Base-by-base conservation (phyloP, 2,888 invertebrate species). In the Hirudinaria manillensis region DNA sequence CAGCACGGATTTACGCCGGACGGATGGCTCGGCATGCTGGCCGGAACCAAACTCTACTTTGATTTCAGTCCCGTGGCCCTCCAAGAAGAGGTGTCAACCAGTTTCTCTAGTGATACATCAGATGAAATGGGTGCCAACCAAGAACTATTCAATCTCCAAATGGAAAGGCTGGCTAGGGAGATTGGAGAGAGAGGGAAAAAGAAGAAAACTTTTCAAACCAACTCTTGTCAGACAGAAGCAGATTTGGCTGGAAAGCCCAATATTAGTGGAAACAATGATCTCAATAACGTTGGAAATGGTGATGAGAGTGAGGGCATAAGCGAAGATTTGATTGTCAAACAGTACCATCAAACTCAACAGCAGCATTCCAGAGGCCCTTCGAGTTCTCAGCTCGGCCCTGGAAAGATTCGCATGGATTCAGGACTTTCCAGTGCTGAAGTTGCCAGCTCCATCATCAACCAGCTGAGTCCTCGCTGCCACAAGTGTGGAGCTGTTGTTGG, bases 1-100 rank as follows among this genome's bases (percentile, higher is more conserved):
- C 82, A 85, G 79, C 51, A 78, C 6, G 80, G 80, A 21, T 85
- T 83, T 75, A 76, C 78, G 1, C 83, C 85, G 4, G 84, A 84
- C 76, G 85, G 85, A n/a, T 85, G 85, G 85, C 80, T 85, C 45
- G 84, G 84, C 0, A 81, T 84, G 71, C 76, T 84, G 74, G 82
- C 83, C 6, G 84, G 85, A 6, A 83, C 83, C 7, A 78, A 80
- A 4, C 80, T 84, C 36, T 83, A 84, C 77, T 83, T 84, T 76
- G 83, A 85, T 78, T 79, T 84, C 77, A 81, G 80, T 74, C 61
- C 61, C 10, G 61, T n/a, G 10, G 76, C 77, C 21, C 29, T 53
- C 10, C n/a, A n/a, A 16, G 68, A 29, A 13, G 32, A 34, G 3
- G 34, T 68, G 36, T 29, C 68, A 10, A 68, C n/a, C 36, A 68